A percentile compares a stretch with the other conserved stretches of the same genome.
These are phyloP conservation scores for Microtus montanus DNA, from an alignment of 2,113 vertebrate species.

Conservation along the genomic window DNA sequence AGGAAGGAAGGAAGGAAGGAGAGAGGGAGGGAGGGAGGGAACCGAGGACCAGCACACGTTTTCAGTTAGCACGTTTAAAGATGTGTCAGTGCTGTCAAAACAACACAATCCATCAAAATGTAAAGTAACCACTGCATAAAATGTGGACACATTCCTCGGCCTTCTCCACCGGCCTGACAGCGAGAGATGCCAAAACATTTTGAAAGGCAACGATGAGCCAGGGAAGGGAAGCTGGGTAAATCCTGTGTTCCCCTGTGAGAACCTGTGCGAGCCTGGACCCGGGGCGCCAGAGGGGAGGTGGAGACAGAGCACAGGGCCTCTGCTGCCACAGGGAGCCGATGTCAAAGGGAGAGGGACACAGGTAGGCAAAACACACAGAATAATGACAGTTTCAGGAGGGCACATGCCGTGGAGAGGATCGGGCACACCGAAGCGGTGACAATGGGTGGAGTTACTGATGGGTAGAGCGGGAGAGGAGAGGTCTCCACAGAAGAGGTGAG, in stretches of 20 bases:
- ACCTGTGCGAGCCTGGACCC: too few relatives aligned
- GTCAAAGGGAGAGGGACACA: too few relatives aligned
- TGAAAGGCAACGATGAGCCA: neutral
- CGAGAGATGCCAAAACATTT: constrained; percentile 33
- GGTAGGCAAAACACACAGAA: too few relatives aligned
- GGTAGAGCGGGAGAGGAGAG: neutral
- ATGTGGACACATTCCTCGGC: neutral
- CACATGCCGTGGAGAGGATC: neutral
- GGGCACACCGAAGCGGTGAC: too few relatives aligned
- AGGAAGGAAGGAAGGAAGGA: neutral
- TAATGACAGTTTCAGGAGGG: neutral
- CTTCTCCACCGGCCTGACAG: neutral
- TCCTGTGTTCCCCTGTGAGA: too few relatives aligned
- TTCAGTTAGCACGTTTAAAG: constrained; percentile 69
- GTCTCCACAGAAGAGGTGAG: neutral
- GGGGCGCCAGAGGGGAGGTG: neutral
- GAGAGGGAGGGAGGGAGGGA: neutral
- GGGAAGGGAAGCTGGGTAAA: neutral
- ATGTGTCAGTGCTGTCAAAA: constrained; percentile 79
- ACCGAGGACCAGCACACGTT: constrained; percentile 46
- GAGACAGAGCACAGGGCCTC: neutral
- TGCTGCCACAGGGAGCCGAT: neutral
- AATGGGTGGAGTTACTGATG: neutral
- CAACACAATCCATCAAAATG: constrained; percentile 67
- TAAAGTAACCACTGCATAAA: constrained; percentile 73